phyloP scores from a whole-genome alignment of 2,113 vertebrate genomes.

The Neogobius melanostomus region DNA sequence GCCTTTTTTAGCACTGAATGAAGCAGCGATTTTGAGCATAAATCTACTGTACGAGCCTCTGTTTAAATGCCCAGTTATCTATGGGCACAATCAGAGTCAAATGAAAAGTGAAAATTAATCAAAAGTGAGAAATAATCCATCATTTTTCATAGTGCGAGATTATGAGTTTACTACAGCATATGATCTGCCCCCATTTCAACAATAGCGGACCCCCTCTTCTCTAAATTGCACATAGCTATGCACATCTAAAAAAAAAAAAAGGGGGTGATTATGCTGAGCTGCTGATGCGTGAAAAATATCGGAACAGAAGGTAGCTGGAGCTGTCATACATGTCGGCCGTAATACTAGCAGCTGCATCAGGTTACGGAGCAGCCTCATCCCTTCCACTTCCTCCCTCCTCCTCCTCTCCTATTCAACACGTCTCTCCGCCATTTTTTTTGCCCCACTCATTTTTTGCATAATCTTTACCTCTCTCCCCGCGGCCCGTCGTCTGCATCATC shows the following conservation, averaged over 20 bases:
- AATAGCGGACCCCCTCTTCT: not conserved
- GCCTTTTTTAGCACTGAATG: too few species aligned
- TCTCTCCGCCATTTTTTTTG: not conserved
- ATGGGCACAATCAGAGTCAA: too few species aligned
- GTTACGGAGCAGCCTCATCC: conserved; percentile 23
- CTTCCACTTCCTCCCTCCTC: not conserved
- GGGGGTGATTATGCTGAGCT: not conserved
- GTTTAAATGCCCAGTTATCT: too few species aligned
- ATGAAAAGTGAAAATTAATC: too few species aligned
- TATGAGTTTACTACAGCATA: not conserved
- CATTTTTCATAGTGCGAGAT: not conserved
- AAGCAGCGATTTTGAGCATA: too few species aligned
- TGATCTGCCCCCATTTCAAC: not conserved
- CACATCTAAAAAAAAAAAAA: too few species aligned
- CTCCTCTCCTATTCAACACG: not conserved
- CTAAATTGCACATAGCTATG: not conserved
- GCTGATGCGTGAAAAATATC: not conserved
- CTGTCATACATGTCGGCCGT: conserved; percentile 14
- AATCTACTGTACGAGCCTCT: too few species aligned
- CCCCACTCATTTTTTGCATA: not conserved
- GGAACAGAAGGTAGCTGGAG: not conserved
- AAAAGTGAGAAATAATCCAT: too few species aligned
- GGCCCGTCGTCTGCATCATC: conserved; percentile 52
- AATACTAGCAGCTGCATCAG: conserved; percentile 37
- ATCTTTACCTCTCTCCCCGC: conserved; percentile 69